Evolutionary conservation across 2,888 invertebrate genomes (phyloP).

Genomic region (Ephialtes manifestator): DNA sequence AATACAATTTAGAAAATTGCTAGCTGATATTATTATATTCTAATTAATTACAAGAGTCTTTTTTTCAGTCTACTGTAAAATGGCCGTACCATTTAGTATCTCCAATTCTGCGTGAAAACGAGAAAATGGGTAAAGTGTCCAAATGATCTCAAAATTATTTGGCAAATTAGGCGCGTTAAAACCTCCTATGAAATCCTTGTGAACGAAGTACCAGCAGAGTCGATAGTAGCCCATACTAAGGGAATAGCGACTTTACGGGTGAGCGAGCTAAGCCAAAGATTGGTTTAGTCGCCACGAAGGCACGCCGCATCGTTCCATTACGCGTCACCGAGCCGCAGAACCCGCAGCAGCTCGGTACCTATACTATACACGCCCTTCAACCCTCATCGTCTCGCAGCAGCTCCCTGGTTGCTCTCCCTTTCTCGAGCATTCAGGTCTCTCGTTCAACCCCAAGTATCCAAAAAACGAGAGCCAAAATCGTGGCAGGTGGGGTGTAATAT

Average conservation of each 20-base stretch:
- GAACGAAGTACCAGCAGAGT: slow-evolving; percentile 36
- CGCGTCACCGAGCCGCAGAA: slow-evolving; percentile 83
- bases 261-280: slow-evolving; percentile 85
- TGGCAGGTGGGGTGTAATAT: slow-evolving; percentile 81
- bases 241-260: slow-evolving; percentile 81
- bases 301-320: slow-evolving; percentile 84
- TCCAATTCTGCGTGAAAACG: background rate
- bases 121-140: slow-evolving; percentile 66
- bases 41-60: background rate
- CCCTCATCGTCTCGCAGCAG: slow-evolving; percentile 66
- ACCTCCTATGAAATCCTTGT: slow-evolving; percentile 57
- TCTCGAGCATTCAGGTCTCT: slow-evolving; percentile 65
- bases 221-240: slow-evolving; percentile 46
- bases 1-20: no score
- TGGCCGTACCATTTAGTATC: no score
- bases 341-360: slow-evolving; percentile 69
- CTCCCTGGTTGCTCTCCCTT: slow-evolving; percentile 54
- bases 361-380: slow-evolving; percentile 70
- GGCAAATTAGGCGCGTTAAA: slow-evolving; percentile 80
- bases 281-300: slow-evolving; percentile 85
- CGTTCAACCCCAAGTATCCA: slow-evolving; percentile 72
- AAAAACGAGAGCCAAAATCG: slow-evolving; percentile 75
- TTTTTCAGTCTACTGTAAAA: background rate
- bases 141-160: slow-evolving; percentile 80
- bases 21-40: background rate